These are phyloP conservation scores for Virgularia gustaviana DNA, from an alignment of 92 coral and sea anemone genomes.

Conservation along the genomic window DNA sequence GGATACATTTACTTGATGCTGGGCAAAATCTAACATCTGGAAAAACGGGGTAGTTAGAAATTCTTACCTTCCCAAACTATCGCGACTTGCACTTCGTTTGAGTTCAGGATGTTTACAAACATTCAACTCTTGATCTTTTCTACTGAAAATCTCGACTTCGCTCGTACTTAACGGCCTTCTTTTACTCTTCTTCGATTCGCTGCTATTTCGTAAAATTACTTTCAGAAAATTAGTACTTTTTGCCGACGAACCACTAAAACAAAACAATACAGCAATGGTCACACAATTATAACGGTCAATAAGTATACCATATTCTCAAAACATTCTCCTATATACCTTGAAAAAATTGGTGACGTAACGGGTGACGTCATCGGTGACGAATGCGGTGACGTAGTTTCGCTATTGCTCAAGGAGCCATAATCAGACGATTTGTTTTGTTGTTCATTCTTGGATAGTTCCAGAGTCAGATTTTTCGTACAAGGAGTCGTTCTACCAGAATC, in stretches of 20 bases:
- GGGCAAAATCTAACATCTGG: too few relatives aligned
- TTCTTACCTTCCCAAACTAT: constrained; percentile 27
- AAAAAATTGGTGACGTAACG: neutral
- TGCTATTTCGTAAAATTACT: constrained; percentile 32
- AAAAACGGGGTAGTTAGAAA: too few relatives aligned
- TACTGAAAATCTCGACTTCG: constrained; percentile 30
- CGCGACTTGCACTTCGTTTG: constrained; percentile 23
- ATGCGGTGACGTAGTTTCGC: constrained; percentile 24
- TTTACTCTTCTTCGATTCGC: constrained; percentile 22
- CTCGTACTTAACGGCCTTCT: constrained; percentile 25
- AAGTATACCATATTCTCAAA: neutral
- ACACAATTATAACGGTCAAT: neutral
- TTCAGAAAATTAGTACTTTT: constrained; percentile 3
- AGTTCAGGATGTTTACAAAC: constrained; percentile 7
- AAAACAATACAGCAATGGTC: neutral
- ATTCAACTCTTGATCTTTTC: constrained; percentile 2
- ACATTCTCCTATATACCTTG: too few relatives aligned
- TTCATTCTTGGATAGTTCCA: neutral
- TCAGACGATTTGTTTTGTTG: constrained; percentile 8
- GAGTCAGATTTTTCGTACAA: constrained; percentile 16
- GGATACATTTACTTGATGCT: too few relatives aligned
- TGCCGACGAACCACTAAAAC: constrained; percentile 13
- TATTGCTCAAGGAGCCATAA: constrained; percentile 23
- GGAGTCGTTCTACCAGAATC: constrained; percentile 23
- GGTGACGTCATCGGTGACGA: constrained; percentile 6